Evolutionary conservation across 2,797 vertebrate genomes (phyloP).

Genomic region (Myiotriccus ornatus): DNA sequence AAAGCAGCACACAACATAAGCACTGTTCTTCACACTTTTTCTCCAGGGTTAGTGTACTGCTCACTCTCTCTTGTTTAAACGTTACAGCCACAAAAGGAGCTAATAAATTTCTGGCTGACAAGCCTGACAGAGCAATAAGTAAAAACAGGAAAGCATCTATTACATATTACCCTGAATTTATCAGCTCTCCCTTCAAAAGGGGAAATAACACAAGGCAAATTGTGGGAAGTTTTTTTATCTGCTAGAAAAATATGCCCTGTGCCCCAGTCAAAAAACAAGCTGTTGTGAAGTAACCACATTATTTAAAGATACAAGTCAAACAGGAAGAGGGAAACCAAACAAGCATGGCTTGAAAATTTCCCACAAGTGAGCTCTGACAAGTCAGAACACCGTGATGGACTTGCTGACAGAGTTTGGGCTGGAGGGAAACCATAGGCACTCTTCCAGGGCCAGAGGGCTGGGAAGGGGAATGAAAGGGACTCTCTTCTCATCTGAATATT

Average conservation of each 20-base stretch:
- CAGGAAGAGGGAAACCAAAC: constrained; percentile 80
- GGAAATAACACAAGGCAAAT: constrained; percentile 81
- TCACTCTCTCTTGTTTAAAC: constrained; percentile 29
- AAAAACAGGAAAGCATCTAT: constrained; percentile 80
- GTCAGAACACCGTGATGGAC: constrained; percentile 1
- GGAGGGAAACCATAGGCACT: not conserved
- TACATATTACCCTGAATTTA: constrained; percentile 72
- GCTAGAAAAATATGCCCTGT: constrained; percentile 77
- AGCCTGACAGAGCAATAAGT: constrained; percentile 69
- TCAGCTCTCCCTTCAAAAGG: constrained; percentile 71
- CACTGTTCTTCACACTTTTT: not conserved
- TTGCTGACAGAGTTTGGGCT: constrained; percentile 27
- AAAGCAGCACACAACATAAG: not conserved
- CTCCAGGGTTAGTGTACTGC: not conserved
- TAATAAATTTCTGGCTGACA: constrained; percentile 64
- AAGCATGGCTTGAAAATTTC: constrained; percentile 74
- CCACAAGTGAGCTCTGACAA: constrained; percentile 57
- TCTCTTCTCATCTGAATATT: not conserved
- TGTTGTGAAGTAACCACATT: constrained; percentile 77
- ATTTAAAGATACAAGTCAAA: constrained; percentile 77
- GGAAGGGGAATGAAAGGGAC: not conserved
- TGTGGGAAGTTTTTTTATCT: constrained; percentile 78
- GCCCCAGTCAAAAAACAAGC: constrained; percentile 75
- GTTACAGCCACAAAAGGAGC: constrained; percentile 56
- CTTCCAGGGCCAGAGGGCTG: not conserved